Conservation (phyloP, 2,797 vertebrate species). For the Trachurus trachurus region DNA sequence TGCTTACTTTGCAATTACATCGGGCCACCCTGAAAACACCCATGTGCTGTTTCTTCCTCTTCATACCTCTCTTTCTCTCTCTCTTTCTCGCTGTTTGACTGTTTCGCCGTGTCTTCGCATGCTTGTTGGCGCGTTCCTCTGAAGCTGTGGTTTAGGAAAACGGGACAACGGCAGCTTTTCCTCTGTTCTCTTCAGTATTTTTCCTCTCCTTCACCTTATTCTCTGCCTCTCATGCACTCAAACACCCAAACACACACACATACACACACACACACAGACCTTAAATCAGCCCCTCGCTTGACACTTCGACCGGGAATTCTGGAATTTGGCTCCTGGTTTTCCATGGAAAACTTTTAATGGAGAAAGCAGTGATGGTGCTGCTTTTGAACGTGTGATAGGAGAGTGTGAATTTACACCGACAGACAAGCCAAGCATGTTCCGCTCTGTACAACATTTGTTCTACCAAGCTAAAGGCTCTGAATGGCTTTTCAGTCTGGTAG, state of each 20-base stretch:
- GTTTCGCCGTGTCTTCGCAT: constrained; percentile 41
- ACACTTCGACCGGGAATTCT: constrained; percentile 75
- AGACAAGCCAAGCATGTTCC: constrained; percentile 80
- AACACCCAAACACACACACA: constrained; percentile 9
- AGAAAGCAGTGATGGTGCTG: constrained; percentile 79
- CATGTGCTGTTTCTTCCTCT: constrained; percentile 53
- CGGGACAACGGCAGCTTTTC: constrained; percentile 68
- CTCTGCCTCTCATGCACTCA: constrained; percentile 21
- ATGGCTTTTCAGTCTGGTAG: constrained; percentile 80
- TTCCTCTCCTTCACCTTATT: constrained; percentile 59
- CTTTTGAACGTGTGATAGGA: constrained; percentile 69
- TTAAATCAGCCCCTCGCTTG: constrained; percentile 64
- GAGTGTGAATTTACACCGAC: constrained; percentile 79
- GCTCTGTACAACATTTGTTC: constrained; percentile 80
- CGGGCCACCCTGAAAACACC: constrained; percentile 69
- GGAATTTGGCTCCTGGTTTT: constrained; percentile 78
- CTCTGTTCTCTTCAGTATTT: constrained; percentile 57
- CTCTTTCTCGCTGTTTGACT: constrained; percentile 34
- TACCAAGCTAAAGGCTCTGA: constrained; percentile 56
- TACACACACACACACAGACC: constrained; percentile 33
- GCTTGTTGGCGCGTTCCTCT: constrained; percentile 56
- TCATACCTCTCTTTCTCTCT: constrained; percentile 19
- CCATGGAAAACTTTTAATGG: constrained; percentile 82
- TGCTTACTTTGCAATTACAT: constrained; percentile 43
- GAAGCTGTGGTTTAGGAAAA: constrained; percentile 74